These are phyloP conservation scores for Phrynocephalus forsythii DNA, from an alignment of 2,797 vertebrate species.

Conservation along the genomic window DNA sequence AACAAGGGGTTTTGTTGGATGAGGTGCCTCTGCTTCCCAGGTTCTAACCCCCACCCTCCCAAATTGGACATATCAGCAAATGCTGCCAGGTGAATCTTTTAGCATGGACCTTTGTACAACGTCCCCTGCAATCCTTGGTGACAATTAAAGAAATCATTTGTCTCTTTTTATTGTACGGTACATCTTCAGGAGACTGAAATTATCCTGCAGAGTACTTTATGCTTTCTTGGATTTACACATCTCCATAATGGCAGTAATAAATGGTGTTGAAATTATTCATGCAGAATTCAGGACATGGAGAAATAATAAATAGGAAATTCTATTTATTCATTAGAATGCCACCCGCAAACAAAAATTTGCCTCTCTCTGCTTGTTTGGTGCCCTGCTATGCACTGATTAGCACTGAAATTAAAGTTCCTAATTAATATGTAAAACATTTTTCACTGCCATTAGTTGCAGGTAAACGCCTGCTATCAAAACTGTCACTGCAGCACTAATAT, in stretches of 20 bases:
- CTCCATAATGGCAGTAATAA: conserved; percentile 26
- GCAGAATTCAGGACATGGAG: conserved; percentile 11
- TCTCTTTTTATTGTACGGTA: conserved; percentile 6
- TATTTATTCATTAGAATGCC: conserved; percentile 24
- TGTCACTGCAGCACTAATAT: too few species aligned
- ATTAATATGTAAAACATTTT: background rate
- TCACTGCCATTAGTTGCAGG: background rate
- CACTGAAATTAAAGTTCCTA: background rate
- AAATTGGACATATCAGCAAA: background rate
- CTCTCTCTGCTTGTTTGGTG: background rate
- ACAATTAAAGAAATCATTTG: conserved; percentile 7
- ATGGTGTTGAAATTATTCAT: conserved; percentile 25
- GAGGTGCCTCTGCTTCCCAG: background rate
- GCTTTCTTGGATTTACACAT: conserved; percentile 33
- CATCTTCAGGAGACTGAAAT: background rate
- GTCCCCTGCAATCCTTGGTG: conserved; percentile 15
- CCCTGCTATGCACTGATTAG: background rate
- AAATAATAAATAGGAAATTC: conserved; percentile 18
- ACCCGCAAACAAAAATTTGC: rapidly evolving
- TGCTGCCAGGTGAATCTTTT: background rate
- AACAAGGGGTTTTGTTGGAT: background rate
- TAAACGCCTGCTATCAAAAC: too few species aligned
- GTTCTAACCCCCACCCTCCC: background rate
- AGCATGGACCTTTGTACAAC: conserved; percentile 19
- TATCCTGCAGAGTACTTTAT: background rate